These are phyloP conservation scores for Molossus molossus DNA, from an alignment of 2,797 vertebrate species.

Conservation along the genomic window DNA sequence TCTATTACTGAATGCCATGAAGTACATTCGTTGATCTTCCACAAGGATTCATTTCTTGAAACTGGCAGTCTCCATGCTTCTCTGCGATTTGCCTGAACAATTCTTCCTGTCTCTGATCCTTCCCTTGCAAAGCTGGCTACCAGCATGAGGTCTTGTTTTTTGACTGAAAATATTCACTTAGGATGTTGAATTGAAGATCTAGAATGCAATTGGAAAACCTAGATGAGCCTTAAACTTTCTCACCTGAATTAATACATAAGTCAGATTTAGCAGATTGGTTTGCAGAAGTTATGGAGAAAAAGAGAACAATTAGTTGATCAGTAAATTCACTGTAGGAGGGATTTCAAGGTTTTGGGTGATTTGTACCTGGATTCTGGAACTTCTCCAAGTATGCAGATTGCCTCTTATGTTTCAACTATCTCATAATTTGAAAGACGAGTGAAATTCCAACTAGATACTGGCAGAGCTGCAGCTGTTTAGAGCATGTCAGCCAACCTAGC, in stretches of 20 bases:
- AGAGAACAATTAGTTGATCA: slow-evolving; percentile 42
- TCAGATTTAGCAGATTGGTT: slow-evolving; percentile 51
- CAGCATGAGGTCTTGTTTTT: slow-evolving; percentile 77
- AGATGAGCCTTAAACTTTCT: slow-evolving; percentile 79
- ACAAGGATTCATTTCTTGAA: slow-evolving; percentile 61
- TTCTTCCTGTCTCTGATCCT: slow-evolving; percentile 42
- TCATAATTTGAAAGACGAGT: slow-evolving; percentile 68
- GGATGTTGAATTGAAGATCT: slow-evolving; percentile 54
- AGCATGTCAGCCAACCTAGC: slow-evolving; percentile 56
- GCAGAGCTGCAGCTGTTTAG: slow-evolving; percentile 72
- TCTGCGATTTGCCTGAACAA: slow-evolving; percentile 8
- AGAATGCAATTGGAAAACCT: slow-evolving; percentile 66
- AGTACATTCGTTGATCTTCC: neutral
- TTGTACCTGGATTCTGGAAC: slow-evolving; percentile 68
- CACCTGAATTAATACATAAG: slow-evolving; percentile 42
- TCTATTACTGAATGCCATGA: neutral
- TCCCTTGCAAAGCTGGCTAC: slow-evolving; percentile 64
- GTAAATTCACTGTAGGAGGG: neutral
- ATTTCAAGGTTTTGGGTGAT: slow-evolving; percentile 36
- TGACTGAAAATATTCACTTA: slow-evolving; percentile 76
- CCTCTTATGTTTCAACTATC: slow-evolving; percentile 58
- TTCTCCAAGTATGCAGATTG: slow-evolving; percentile 72
- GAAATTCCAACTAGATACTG: slow-evolving; percentile 59
- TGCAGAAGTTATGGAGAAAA: slow-evolving; percentile 66
- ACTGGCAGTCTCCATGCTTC: neutral